Conservation (phyloP, 2,888 invertebrate genomes). For the Microplitis deprimator region DNA sequence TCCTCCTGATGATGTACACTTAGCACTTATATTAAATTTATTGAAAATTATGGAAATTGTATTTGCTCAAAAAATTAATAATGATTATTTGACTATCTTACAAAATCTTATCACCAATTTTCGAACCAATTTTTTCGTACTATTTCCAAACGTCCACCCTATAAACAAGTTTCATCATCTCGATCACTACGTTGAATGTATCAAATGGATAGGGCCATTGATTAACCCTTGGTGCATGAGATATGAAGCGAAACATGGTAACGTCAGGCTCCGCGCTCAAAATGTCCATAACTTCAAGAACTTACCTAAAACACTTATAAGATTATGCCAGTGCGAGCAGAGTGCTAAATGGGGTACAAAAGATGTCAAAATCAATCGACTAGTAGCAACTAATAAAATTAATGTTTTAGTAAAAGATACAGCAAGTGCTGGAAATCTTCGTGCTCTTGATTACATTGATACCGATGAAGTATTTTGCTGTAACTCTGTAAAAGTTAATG, state of each 20-base stretch:
- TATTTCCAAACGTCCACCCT: slow-evolving; percentile 46
- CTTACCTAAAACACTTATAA: slow-evolving; percentile 27
- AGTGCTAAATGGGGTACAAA: slow-evolving; percentile 25
- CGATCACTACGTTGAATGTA: slow-evolving; percentile 46
- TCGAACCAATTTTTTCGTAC: slow-evolving; percentile 30
- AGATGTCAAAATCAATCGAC: slow-evolving; percentile 11
- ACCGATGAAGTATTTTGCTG: slow-evolving; percentile 32
- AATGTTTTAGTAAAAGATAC: neutral
- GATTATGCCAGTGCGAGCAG: slow-evolving; percentile 22
- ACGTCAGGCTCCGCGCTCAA: slow-evolving; percentile 18
- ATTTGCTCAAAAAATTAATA: slow-evolving; percentile 46
- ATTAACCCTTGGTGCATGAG: slow-evolving; percentile 48
- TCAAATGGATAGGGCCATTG: slow-evolving; percentile 47
- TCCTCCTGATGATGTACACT: slow-evolving; percentile 42
- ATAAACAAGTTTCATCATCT: slow-evolving; percentile 53
- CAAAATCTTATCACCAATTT: slow-evolving; percentile 43
- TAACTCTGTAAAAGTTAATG: slow-evolving; percentile 37
- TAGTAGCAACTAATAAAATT: neutral
- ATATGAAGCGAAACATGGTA: slow-evolving; percentile 49
- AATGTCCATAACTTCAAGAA: slow-evolving; percentile 32
- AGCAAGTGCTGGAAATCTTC: neutral
- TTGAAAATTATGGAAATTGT: slow-evolving; percentile 51
- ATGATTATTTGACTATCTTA: slow-evolving; percentile 42
- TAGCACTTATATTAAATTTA: slow-evolving; percentile 43
- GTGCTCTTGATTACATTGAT: slow-evolving; percentile 26